These are phyloP conservation scores for Xanthorhoe spadicearia DNA, from an alignment of 2,888 invertebrate genomes.

Conservation along the genomic window DNA sequence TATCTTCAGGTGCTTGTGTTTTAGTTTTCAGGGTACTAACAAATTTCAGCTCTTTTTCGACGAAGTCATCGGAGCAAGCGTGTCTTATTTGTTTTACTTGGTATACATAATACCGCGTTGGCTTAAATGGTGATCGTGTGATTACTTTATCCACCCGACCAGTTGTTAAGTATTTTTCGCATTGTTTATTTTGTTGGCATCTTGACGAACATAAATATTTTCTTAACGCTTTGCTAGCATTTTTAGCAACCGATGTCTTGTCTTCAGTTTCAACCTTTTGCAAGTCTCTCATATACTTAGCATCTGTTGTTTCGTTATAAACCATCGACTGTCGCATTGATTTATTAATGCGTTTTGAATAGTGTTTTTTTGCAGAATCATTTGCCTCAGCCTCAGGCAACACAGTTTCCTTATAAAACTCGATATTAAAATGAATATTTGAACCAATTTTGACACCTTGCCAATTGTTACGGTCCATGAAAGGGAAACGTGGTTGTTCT, in stretches of 20 bases:
- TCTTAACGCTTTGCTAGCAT: constrained; percentile 10
- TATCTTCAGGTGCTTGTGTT: constrained; percentile 4
- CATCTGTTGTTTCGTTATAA: constrained; percentile 16
- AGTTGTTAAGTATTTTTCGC: constrained; percentile 26
- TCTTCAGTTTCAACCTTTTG: constrained; percentile 35
- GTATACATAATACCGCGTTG: constrained; percentile 41
- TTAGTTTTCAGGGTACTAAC: background rate
- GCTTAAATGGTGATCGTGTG: constrained; percentile 38
- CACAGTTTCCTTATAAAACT: constrained; percentile 46
- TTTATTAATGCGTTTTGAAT: constrained; percentile 1
- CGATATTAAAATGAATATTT: constrained; percentile 48
- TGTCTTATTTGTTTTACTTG: constrained; percentile 9
- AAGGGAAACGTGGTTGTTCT: constrained; percentile 30
- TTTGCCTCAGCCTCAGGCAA: background rate
- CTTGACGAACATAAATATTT: background rate
- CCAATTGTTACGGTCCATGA: constrained; percentile 32
- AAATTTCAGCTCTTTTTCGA: constrained; percentile 11
- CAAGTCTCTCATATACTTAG: background rate
- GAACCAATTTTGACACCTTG: constrained; percentile 48
- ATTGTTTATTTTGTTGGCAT: constrained; percentile 9
- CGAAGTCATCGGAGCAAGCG: background rate
- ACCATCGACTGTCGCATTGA: constrained; percentile 6
- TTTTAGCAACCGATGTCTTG: constrained; percentile 44
- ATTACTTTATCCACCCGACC: constrained; percentile 38
- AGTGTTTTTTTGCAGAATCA: background rate